Conservation (phyloP, 2,797 vertebrate species). For the Parotocinclus haroldoi region DNA sequence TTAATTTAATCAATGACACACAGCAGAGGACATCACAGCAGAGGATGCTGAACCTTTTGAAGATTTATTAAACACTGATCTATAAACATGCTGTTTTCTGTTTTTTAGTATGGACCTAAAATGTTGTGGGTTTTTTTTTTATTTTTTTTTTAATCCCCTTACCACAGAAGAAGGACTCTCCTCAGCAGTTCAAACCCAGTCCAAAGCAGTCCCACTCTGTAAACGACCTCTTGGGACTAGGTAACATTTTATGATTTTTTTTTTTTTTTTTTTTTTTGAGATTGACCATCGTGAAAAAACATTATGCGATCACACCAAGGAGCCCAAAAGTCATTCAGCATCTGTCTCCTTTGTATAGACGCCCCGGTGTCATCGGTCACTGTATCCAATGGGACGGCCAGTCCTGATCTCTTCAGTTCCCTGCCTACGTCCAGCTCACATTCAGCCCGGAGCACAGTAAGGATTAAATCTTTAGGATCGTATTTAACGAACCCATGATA, state of each 20-base stretch:
- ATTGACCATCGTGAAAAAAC: not conserved
- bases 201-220: constrained; percentile 80
- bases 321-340: not conserved
- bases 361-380: constrained; percentile 71
- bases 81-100: no score
- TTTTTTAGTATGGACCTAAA: no score
- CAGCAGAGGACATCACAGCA: no score
- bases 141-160: no score
- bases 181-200: constrained; percentile 70
- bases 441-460: constrained; percentile 76
- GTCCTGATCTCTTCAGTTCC: no score
- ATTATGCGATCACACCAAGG: no score
- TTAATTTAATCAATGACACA: no score
- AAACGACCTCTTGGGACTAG: constrained; percentile 89
- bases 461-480: no score
- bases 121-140: no score
- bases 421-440: constrained; percentile 83
- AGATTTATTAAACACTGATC: no score
- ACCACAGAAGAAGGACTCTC: constrained; percentile 86
- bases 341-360: constrained; percentile 64
- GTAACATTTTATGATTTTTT: constrained; percentile 65
- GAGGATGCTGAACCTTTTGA: no score
- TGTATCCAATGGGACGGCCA: constrained; percentile 74
- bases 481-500: not conserved
- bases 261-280: no score